Evolutionary conservation across 2,113 vertebrate genomes (phyloP).

Genomic region (Syrmaticus mikado): DNA sequence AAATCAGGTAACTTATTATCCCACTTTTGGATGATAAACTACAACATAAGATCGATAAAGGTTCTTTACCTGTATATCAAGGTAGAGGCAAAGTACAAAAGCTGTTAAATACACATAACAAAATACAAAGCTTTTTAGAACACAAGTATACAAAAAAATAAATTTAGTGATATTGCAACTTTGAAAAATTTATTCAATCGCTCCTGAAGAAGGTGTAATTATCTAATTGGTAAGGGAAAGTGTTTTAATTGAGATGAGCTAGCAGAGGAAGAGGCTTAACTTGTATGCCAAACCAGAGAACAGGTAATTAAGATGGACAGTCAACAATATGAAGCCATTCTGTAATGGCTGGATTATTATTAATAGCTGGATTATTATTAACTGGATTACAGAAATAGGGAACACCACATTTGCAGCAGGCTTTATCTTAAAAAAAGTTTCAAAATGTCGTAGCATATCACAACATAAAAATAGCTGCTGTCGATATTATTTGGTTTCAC

Average conservation of each 20-base stretch:
- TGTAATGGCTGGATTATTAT: not conserved
- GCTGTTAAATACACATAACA: not conserved
- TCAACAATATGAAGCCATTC: slow-evolving; percentile 19
- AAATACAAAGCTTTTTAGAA: not conserved
- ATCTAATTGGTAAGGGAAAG: not conserved
- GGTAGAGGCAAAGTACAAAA: not conserved
- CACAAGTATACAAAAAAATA: not conserved
- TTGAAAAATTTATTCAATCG: not conserved
- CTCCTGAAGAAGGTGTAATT: not conserved
- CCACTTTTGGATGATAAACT: not conserved
- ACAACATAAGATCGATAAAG: not conserved
- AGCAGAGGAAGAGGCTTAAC: slow-evolving; percentile 11
- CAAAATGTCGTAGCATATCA: not conserved
- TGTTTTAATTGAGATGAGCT: slow-evolving; percentile 41
- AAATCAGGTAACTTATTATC: not conserved
- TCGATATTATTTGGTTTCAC: not conserved
- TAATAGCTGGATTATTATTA: too few relatives aligned
- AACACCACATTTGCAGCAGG: not conserved
- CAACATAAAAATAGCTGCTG: not conserved
- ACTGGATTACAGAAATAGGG: not conserved
- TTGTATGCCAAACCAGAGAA: slow-evolving; percentile 33
- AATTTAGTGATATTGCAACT: not conserved
- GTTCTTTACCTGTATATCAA: not conserved
- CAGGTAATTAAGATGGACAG: not conserved
- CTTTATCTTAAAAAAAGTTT: slow-evolving; percentile 21